A percentile compares a stretch with the other conserved stretches of the same genome.
Evolutionary conservation across 2,113 vertebrate genomes (phyloP).

Genomic region (Machaerirhynchus nigripectus): DNA sequence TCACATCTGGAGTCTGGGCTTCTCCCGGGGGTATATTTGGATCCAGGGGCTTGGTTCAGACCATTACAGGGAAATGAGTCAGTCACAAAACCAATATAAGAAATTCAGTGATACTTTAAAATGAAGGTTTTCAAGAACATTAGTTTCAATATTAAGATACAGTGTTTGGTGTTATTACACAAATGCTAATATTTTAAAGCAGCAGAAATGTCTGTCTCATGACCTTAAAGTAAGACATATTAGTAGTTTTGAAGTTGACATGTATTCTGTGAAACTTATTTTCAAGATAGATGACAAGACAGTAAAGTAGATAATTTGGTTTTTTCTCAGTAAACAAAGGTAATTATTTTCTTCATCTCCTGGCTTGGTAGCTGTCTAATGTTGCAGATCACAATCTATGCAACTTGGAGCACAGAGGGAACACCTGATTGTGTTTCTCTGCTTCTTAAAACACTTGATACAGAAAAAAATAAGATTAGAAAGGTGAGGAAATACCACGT

Average conservation of each 20-base stretch:
- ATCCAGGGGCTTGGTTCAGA: background rate
- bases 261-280: background rate
- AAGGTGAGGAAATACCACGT: background rate
- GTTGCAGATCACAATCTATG: background rate
- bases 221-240: background rate
- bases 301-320: background rate
- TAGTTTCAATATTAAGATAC: background rate
- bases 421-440: background rate
- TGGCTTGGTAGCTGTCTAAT: background rate
- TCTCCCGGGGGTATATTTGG: background rate
- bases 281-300: background rate
- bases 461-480: background rate
- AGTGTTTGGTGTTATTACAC: background rate
- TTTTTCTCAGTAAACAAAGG: background rate
- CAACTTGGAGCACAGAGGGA: background rate
- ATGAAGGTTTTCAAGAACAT: background rate
- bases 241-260: background rate
- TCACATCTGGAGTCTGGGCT: background rate
- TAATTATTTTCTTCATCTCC: background rate
- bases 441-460: background rate
- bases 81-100: background rate
- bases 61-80: background rate
- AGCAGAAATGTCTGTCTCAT: background rate
- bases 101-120: background rate
- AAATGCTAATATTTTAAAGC: background rate